Conservation (phyloP, 2,888 invertebrate genomes). For the Oeneis ivallda region DNA sequence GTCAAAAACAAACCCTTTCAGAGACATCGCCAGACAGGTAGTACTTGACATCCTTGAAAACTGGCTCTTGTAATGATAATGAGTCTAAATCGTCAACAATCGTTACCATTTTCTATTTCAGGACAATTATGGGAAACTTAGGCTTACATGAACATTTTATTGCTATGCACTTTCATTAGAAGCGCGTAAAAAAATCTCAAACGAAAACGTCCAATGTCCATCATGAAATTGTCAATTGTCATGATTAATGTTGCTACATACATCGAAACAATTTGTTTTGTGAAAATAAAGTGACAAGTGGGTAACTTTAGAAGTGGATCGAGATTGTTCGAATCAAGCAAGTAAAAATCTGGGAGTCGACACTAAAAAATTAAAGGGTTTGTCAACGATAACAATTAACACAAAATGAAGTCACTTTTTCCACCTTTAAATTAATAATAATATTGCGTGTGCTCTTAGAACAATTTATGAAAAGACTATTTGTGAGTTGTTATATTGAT, state of each 20-base stretch:
- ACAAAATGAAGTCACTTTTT: too few relatives aligned
- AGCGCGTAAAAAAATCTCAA: constrained; percentile 60
- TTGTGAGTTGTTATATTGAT: too few relatives aligned
- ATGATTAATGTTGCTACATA: neutral
- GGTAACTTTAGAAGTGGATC: too few relatives aligned
- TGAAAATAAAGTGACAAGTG: neutral
- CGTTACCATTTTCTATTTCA: constrained; percentile 75
- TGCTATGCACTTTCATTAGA: constrained; percentile 51
- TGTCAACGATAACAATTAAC: too few relatives aligned
- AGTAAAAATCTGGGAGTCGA: too few relatives aligned
- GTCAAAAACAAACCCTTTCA: constrained; percentile 83
- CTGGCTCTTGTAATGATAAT: constrained; percentile 79
- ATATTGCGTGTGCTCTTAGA: too few relatives aligned
- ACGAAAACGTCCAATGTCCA: constrained; percentile 64
- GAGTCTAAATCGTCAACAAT: constrained; percentile 79
- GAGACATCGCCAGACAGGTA: constrained; percentile 90
- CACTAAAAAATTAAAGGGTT: too few relatives aligned
- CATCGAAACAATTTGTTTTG: too few relatives aligned
- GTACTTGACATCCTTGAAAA: constrained; percentile 93
- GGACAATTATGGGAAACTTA: constrained; percentile 42
- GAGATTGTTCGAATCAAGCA: too few relatives aligned
- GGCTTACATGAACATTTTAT: constrained; percentile 62
- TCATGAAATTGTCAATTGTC: neutral
- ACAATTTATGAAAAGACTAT: too few relatives aligned
- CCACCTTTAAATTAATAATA: too few relatives aligned